These are phyloP conservation scores for Hesperophylax magnus DNA, from an alignment of 1,140 invertebrate species.

Conservation along the genomic window DNA sequence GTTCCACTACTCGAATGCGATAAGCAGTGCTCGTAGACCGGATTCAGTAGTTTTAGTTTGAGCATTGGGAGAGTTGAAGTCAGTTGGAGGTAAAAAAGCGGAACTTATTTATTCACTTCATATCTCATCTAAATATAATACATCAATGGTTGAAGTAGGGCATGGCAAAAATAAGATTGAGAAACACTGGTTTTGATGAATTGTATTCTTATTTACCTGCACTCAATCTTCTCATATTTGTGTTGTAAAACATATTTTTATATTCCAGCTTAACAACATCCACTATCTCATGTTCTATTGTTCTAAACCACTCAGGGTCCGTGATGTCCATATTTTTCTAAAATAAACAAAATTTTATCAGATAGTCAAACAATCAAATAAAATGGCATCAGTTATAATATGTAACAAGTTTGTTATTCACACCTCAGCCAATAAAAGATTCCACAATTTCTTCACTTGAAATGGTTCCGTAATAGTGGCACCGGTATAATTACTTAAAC, in stretches of 20 bases:
- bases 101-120: too few species aligned
- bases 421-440: slow-evolving; percentile 69
- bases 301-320: slow-evolving; percentile 70
- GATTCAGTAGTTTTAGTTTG: too few species aligned
- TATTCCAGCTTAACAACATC: slow-evolving; percentile 66
- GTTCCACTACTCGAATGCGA: too few species aligned
- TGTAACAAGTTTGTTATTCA: background rate
- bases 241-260: slow-evolving; percentile 69
- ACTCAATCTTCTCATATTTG: slow-evolving; percentile 65
- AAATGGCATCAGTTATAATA: too few species aligned
- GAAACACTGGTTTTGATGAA: background rate
- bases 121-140: too few species aligned
- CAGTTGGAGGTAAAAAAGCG: too few species aligned
- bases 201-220: slow-evolving; percentile 61
- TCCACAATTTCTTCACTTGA: slow-evolving; percentile 65
- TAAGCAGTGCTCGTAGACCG: too few species aligned
- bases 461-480: slow-evolving; percentile 64
- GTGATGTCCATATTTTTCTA: slow-evolving; percentile 68
- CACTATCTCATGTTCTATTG: slow-evolving; percentile 66
- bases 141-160: too few species aligned
- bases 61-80: too few species aligned
- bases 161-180: too few species aligned
- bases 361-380: too few species aligned
- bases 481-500: slow-evolving; percentile 67
- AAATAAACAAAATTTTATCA: background rate